Evolutionary conservation across 2,797 vertebrate species (phyloP).

Genomic region (Thalassophryne amazonica): DNA sequence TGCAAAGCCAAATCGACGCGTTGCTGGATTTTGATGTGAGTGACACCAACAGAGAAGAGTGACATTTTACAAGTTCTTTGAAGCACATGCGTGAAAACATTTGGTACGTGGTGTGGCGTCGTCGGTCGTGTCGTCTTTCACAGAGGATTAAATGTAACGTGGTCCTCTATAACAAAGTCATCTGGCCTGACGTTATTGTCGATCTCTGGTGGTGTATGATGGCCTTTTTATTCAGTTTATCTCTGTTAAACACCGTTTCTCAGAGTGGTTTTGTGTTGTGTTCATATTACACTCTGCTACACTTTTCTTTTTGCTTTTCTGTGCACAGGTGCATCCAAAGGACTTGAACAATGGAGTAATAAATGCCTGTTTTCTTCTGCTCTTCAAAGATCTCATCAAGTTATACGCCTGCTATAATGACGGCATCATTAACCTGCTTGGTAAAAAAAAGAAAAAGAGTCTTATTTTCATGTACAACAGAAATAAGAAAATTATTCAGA

Average conservation of each 20-base stretch:
- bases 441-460: too few relatives aligned
- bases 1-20: slow-evolving; percentile 96
- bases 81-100: background rate
- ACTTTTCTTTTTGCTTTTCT: background rate
- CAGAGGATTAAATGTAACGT: background rate
- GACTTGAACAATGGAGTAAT: slow-evolving; percentile 95
- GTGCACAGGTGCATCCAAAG: slow-evolving; percentile 86
- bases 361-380: slow-evolving; percentile 94
- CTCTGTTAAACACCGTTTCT: background rate
- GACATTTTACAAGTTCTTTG: slow-evolving; percentile 7
- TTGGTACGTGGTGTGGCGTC: too few relatives aligned
- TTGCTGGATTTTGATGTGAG: slow-evolving; percentile 97
- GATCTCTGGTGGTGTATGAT: background rate
- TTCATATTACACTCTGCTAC: background rate
- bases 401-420: slow-evolving; percentile 99
- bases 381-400: slow-evolving; percentile 99
- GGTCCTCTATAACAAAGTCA: background rate
- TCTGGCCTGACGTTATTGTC: background rate
- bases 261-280: background rate
- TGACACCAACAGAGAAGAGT: slow-evolving; percentile 35
- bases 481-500: background rate
- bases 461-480: background rate
- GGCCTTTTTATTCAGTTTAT: too few relatives aligned
- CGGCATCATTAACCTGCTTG: slow-evolving; percentile 97
- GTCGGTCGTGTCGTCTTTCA: background rate